Evolutionary conservation across 2,113 vertebrate species (phyloP), one percentile per base, ranked within the genome.

Genomic region (Colaptes auratus): DNA sequence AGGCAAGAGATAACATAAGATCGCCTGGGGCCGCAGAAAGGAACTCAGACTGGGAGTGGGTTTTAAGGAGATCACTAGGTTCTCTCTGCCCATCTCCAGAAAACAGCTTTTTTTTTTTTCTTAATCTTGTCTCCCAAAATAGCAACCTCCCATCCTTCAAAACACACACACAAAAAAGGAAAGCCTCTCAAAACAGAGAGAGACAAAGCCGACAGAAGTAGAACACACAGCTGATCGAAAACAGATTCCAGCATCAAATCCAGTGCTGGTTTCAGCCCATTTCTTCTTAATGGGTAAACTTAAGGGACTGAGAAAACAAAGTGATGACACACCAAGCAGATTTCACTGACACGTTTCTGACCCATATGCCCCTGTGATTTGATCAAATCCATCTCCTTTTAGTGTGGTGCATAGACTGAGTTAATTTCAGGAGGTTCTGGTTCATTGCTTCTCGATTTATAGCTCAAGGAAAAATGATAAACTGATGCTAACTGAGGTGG

Each of bases 211-310:
- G 64, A 93, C 82, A 94, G 85, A 94, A 95, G 78, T 46, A 63
- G 93, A 95, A 12, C 93, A 55, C 64, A 21, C 88, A 74, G 82
- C 84, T 94, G 94, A 97, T 96, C 28, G 64, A 96, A 96, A 96
- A 76, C 94, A 97, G 95, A 97, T 94, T 90, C 90, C 24, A 18
- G 65, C 3, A 0, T 56, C 81, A 85, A n/a, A 74, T 81, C 96
- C 94, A 96, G 87, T 81, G 78, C 70, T 72, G 6, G 81, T 73
- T 72, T 48, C 87, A 94, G 88, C 79, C 88, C 76, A 13, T 83
- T 85, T 92, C 92, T 78, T 30, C 82, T 74, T 82, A 59, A 87
- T 9, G 85, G 60, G 71, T 6, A 60, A 70, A 88, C 36, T 53
- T 56, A 69, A 74, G 72, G 71, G 88, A 90, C 48, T 19, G 30